Evolutionary conservation across 1,140 invertebrate species (phyloP), one percentile per base, ranked within the genome.

Genomic region (Cherax quadricarinatus): DNA sequence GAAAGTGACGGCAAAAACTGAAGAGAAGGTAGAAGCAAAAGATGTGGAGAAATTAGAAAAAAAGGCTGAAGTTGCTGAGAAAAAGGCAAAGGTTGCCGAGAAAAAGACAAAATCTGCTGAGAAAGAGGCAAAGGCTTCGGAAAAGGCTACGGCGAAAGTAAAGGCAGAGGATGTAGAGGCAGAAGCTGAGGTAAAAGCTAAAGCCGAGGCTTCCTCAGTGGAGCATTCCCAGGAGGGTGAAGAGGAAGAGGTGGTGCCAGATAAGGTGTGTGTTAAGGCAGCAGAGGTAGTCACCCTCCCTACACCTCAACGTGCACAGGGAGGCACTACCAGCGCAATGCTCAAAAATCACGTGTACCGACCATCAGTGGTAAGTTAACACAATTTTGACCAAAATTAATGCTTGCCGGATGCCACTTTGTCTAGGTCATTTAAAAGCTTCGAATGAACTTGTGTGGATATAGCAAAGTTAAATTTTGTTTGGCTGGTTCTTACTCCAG

Each of bases 281-380:
- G 53, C 9, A 14, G 14, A 57, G 53, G 53, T 14, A 10, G 53
- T 57, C 9, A 14, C 53, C 14, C 53, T 41, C 53, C 53, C 53
- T 1, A 57, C 53, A 9, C 53, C 14, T 14, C 53, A 57, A 57
- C 30, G 30, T 41, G 30, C 30, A 60, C 9, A 16, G 70, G 24
- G 6, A 12, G 70, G 24, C 5, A 30, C 24, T 18, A 75, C n/a
- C 6, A 75, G 70, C 81, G 86, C 75, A 24, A n/a, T 88, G 18
- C 78, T 88, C 24, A 10, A 60, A 21, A 75, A 88, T 16, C 86
- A 88, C 30, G 86, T 88, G 53, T 88, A 88, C 70, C 14, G 30
- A 49, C 53, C 82, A 60, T 53, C 82, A 24, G 82, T 62, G 53
- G 57, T 75, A 75, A 75, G 70, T 30, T 75, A 18, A 18, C 62